Evolutionary conservation across 2,797 vertebrate species (phyloP).

Genomic region (Sebastes taczanowskii): DNA sequence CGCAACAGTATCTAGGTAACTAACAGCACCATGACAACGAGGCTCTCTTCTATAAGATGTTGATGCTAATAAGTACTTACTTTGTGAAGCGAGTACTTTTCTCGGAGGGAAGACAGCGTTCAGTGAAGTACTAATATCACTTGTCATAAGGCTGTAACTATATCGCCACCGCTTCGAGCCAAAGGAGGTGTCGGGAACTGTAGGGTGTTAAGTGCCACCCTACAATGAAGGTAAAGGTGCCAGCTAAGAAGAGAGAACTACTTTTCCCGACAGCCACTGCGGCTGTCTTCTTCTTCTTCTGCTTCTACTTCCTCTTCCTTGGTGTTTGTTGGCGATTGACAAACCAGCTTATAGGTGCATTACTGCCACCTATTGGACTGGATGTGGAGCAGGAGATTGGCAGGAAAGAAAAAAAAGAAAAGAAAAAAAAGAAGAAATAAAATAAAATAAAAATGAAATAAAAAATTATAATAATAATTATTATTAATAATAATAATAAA

Average conservation of each 20-base stretch:
- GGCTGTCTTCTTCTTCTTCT: no score
- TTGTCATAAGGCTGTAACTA: constrained; percentile 10
- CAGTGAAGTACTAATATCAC: not conserved
- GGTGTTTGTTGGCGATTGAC: no score
- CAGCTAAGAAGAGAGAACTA: not conserved
- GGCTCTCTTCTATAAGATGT: not conserved
- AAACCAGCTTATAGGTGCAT: no score
- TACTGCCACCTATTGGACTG: fast-evolving
- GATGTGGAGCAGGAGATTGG: no score
- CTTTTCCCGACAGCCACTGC: constrained; percentile 41
- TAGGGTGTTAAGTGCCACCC: not conserved
- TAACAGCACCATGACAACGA: no score
- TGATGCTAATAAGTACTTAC: constrained; percentile 29
- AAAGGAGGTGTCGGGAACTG: constrained; percentile 43
- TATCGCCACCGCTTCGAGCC: not conserved
- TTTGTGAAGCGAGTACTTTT: not conserved
- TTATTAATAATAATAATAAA: no score
- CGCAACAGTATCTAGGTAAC: not conserved
- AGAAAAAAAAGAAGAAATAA: no score
- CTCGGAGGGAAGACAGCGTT: not conserved
- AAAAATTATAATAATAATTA: no score
- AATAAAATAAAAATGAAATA: no score
- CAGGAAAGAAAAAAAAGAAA: no score
- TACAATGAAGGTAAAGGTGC: fast-evolving
- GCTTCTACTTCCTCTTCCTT: no score